A percentile compares a stretch with the other conserved stretches of the same genome.
Conservation (phyloP, 1,140 invertebrate species). For the Drosophila nikananu region DNA sequence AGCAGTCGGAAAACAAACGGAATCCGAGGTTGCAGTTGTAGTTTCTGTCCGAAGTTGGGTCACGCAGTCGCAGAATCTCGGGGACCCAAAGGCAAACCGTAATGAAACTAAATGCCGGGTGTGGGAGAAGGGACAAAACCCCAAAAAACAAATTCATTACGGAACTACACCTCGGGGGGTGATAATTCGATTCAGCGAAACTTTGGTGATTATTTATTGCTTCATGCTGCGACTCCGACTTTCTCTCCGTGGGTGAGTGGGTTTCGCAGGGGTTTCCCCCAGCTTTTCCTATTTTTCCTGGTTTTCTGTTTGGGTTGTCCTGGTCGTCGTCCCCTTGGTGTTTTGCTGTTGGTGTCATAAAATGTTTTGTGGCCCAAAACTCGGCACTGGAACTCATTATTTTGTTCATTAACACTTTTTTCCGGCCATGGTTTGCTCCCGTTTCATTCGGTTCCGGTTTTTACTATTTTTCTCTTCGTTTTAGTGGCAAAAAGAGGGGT, state of each 20-base stretch:
- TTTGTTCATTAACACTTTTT: slow-evolving; percentile 83
- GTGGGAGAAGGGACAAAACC: slow-evolving; percentile 64
- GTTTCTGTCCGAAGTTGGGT: slow-evolving; percentile 33
- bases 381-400: slow-evolving; percentile 80
- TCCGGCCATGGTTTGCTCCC: slow-evolving; percentile 25
- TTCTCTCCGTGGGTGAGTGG: slow-evolving; percentile 29
- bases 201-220: slow-evolving; percentile 84
- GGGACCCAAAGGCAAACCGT: slow-evolving; percentile 48
- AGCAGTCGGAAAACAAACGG: slow-evolving; percentile 40
- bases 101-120: slow-evolving; percentile 77
- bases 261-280: slow-evolving; percentile 4
- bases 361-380: slow-evolving; percentile 77
- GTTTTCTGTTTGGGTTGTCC: slow-evolving; percentile 12
- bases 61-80: slow-evolving; percentile 68
- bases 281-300: slow-evolving; percentile 1
- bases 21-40: slow-evolving; percentile 35
- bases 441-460: slow-evolving; percentile 29
- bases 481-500: background rate
- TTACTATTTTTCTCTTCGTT: slow-evolving; percentile 29
- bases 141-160: slow-evolving; percentile 83
- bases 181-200: slow-evolving; percentile 84
- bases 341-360: slow-evolving; percentile 82
- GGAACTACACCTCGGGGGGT: slow-evolving; percentile 82
- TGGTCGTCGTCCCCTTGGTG: slow-evolving; percentile 63
- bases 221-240: slow-evolving; percentile 65